These are phyloP conservation scores for Hemithea aestivaria DNA, from an alignment of 2,888 invertebrate genomes.

Conservation along the genomic window DNA sequence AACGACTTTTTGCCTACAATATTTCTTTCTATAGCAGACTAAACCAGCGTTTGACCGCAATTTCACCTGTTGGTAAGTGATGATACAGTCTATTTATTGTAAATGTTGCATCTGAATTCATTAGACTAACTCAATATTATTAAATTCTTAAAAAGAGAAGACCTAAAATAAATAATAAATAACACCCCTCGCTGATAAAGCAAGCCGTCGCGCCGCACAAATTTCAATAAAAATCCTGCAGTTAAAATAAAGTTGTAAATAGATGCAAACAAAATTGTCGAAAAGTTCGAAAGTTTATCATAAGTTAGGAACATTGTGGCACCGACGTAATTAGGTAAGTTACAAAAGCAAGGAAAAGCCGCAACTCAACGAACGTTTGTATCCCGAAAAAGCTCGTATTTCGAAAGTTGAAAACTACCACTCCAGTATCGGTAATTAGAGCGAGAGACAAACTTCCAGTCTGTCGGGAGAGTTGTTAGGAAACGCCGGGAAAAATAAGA, in stretches of 20 bases:
- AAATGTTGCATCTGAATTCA: no score
- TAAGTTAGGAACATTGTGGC: conserved; percentile 11
- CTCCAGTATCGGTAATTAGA: conserved; percentile 31
- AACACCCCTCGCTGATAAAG: no score
- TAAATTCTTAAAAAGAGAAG: no score
- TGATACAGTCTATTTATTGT: no score
- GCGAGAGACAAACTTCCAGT: conserved; percentile 24
- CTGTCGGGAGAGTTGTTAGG: conserved; percentile 19
- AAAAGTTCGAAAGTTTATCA: conserved; percentile 12
- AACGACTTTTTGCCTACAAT: no score
- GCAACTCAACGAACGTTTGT: conserved; percentile 26
- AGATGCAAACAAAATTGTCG: conserved; percentile 10
- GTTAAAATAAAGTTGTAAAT: conserved; percentile 9
- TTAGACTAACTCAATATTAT: no score
- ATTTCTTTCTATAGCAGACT: no score
- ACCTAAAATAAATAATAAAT: no score
- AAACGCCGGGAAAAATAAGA: conserved; percentile 20
- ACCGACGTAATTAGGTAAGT: conserved; percentile 20
- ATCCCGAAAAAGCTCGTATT: conserved; percentile 32
- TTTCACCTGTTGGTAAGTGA: no score
- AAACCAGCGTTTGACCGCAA: no score
- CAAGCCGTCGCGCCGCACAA: no score
- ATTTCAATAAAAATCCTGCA: no score
- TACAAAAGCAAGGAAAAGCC: conserved; percentile 28
- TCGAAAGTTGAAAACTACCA: conserved; percentile 31